Evolutionary conservation across 2,888 invertebrate genomes (phyloP).

Genomic region (Thyatira batis): DNA sequence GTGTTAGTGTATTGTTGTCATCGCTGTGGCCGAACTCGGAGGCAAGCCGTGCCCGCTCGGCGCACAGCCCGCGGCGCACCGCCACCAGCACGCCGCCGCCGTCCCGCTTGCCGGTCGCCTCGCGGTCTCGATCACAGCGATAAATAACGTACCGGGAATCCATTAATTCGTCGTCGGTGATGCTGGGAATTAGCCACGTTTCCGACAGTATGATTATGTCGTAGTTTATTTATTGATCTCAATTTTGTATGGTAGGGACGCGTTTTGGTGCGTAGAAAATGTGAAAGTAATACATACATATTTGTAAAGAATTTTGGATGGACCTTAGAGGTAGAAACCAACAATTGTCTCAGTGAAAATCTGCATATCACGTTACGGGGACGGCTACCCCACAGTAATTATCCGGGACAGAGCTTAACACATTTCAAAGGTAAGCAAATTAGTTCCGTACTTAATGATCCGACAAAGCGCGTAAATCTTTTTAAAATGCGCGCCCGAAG

Average conservation of each 20-base stretch:
- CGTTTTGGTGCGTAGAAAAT: neutral
- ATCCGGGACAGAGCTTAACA: conserved; percentile 76
- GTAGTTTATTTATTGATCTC: neutral
- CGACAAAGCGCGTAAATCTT: conserved; percentile 82
- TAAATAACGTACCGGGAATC: too few species aligned
- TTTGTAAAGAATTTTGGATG: neutral
- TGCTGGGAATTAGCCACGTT: too few species aligned
- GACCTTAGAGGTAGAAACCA: conserved; percentile 27
- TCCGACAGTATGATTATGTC: too few species aligned
- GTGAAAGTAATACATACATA: neutral
- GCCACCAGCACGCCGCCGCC: too few species aligned
- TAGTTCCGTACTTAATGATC: conserved; percentile 82
- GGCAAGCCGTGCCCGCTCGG: too few species aligned
- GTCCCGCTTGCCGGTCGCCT: too few species aligned
- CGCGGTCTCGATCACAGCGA: too few species aligned
- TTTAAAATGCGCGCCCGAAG: conserved; percentile 75
- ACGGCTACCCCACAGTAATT: conserved; percentile 70
- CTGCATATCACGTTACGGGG: conserved; percentile 76
- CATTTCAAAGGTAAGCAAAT: conserved; percentile 83
- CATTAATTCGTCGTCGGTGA: too few species aligned
- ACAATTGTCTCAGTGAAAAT: conserved; percentile 53
- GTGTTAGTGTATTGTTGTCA: too few species aligned
- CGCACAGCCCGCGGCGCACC: too few species aligned
- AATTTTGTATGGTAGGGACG: neutral
- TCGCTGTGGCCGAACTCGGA: too few species aligned